Evolutionary conservation across 2,113 vertebrate species (phyloP), one percentile per base, ranked within the genome.

Genomic region (Anoplopoma fimbria): DNA sequence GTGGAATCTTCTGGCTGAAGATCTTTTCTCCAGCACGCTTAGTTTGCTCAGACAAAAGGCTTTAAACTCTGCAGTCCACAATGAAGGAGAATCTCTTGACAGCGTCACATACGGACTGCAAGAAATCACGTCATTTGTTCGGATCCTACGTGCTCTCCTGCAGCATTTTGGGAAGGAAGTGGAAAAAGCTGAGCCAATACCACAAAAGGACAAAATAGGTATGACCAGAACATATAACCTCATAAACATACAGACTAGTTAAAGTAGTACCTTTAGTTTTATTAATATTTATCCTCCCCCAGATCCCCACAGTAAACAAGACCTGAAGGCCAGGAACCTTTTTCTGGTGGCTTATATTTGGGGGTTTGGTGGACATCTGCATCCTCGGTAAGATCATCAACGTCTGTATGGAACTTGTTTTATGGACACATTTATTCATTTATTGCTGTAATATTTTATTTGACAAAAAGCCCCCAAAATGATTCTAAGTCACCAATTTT

Each of bases 301-400:
- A 63, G 77, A 80, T 33, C 25, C 25, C 38, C 61, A 60, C 15
- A 55, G 47, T 29, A 75, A 83, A 45, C 64, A 82, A 57, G 55
- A 88, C 3, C 53, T 90, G 42, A 86, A 95, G 15, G 69, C 78
- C 70, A 82, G 91, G 86, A 95, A 94, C 86, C 79, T 95, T 81
- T 97, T 98, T 84, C 82, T 96, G 29, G 89, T 96, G 47, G 95
- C 96, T 57, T 95, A 95, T 72, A 89, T 97, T 71, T 97, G 97
- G 97, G 95, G 96, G 34, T 97, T 97, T 88, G 95, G 96, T 87
- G 95, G 95, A 69, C 95, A 95, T 55, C 93, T 97, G 12, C 95
- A 96, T 36, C 91, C 95, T 75, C 93, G 94, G 97, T 97, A 93
- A 80, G 72, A 80, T 2, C 12, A n/a, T 51, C n/a, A 6, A 10